Conservation (phyloP, 2,797 vertebrate genomes). For the Trachops cirrhosus region DNA sequence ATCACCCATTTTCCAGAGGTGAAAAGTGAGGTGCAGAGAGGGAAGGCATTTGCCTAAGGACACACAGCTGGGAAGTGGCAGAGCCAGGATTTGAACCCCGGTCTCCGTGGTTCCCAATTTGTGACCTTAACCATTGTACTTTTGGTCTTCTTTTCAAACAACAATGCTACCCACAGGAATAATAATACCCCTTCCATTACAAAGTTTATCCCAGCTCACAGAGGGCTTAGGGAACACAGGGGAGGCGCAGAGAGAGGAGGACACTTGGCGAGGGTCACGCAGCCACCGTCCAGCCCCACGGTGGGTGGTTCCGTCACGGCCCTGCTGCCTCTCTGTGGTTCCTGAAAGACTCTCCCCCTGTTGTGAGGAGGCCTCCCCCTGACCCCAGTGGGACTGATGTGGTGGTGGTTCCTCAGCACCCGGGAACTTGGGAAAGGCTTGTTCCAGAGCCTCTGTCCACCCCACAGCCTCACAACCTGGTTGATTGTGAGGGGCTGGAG, state of each 20-base stretch:
- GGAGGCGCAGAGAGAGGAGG: not conserved
- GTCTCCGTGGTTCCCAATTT: not conserved
- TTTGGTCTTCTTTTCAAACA: not conserved
- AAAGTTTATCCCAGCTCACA: not conserved
- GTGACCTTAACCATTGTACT: not conserved
- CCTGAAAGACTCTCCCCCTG: not conserved
- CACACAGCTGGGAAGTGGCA: not conserved
- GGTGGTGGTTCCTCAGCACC: not conserved
- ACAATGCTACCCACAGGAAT: not conserved
- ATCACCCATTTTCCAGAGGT: not conserved
- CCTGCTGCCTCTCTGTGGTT: not conserved
- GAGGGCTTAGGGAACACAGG: not conserved
- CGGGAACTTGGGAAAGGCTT: no score
- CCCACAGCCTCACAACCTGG: accelerated
- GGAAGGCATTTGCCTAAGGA: not conserved
- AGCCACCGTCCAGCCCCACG: accelerated
- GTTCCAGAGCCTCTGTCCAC: no score
- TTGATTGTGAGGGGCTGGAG: not conserved
- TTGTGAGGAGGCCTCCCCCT: not conserved
- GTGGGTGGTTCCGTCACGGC: not conserved
- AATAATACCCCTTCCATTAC: not conserved
- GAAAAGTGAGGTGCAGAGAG: not conserved
- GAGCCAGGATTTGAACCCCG: not conserved
- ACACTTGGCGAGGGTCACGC: not conserved
- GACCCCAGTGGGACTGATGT: accelerated